Base-by-base conservation (phyloP, 2,888 invertebrate species). In the Tenthredo distinguenda region DNA sequence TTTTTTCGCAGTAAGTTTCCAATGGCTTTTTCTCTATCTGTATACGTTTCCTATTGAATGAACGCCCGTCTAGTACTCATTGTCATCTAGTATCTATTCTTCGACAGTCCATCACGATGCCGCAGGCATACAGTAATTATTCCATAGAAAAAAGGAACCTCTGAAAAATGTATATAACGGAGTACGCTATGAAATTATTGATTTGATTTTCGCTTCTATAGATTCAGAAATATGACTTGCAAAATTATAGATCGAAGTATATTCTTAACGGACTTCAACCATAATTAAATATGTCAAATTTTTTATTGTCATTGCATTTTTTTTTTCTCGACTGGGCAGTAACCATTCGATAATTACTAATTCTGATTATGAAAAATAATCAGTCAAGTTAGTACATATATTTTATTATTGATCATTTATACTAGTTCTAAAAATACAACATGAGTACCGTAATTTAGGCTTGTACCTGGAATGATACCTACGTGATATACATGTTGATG, bases 391-490 rank as follows among this genome's bases (percentile, higher is more conserved):
- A 31, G 15, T 12, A 65, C 0, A 12, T 31, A 65, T 10, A 12
- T 15, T 65, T 21, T 31, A 5, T 5, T 15, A 65, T 15, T 18
- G 65, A 65, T 34, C 18, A 68, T 26, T 68, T 10, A 21, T 62
- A 18, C 7, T 50, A 4, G 50, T 77, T 77, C 50, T 55, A 58
- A 81, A 62, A 81, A 81, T 58, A 81, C 40, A 62, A 31, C 40
- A 10, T 18, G 40, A 12, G 21, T 62, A 81, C 81, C 79, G 81
- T 81, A 81, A 81, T 81, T 62, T 40, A 62, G 40, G 31, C 62
- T 21, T 26, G 9, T 62, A 26, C 62, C 37, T 37, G 58, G 10
- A 81, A n/a, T 58, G 4, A 62, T 5, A 26, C 31, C 31, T 31
- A 50, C 37, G 31, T 81, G 81, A 81, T n/a, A 40, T 62, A 12